Base-by-base conservation (phyloP, 2,113 vertebrate genomes). In the Gadus macrocephalus region DNA sequence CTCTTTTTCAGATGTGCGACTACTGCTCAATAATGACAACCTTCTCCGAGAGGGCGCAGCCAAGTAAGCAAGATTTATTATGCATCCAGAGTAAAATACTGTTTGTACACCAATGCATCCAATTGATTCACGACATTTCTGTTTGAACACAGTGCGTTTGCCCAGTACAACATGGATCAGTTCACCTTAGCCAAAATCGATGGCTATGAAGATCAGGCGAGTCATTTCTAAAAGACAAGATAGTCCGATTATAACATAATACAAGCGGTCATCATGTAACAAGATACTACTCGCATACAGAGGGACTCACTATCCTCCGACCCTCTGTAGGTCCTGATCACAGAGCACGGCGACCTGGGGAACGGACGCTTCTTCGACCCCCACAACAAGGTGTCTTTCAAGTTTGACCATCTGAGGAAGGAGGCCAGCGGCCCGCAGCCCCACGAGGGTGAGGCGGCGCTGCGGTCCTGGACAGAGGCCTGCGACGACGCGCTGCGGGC, bases 81-180 rank as follows among this genome's bases (percentile, higher is more conserved):
- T 65, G 66, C 31, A 16, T 35, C 64, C 38, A 1, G n/a, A n/a
- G 1, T 20, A 3, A 28, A 60, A 53, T 59, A 14, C 9, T 12
- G 2, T 66, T 49, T 3, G n/a, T 65, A 14, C 0, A 69, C 64
- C 25, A 25, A 2, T 69, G 53, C 12, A 16, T 70, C 12, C 11
- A 60, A 53, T 17, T 68, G 72, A 19, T 56, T 8, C 60, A 16
- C 70, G 2, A 76, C 64, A 14, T 72, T 3, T 73, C 11, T 72
- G 73, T 71, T 72, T 78, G 76, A 53, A 69, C 62, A 74, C 82
- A 98, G 96, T 89, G 96, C 95, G 7, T 98, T 98, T 92, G 95
- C 95, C 78, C 96, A 97, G 81, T 98, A 98, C 82, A 97, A 98
- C 87, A 98, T 98, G 95, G 96, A 98, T 86, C 96, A 98, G 89